These are phyloP conservation scores for Caenorhabditis afra DNA, from an alignment of 2,888 invertebrate genomes.

Conservation along the genomic window DNA sequence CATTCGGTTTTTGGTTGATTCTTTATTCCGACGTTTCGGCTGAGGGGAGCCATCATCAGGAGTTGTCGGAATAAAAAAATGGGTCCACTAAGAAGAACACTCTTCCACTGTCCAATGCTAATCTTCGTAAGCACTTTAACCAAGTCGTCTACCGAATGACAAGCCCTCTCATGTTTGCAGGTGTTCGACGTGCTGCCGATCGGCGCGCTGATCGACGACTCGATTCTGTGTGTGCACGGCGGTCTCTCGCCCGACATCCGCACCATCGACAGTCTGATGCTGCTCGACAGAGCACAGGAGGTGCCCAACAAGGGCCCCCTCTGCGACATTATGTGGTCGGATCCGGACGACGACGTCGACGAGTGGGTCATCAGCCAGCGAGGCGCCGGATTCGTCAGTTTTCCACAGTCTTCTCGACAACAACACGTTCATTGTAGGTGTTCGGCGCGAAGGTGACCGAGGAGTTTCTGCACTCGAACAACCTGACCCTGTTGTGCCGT, in stretches of 20 bases:
- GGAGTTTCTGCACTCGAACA: conserved; percentile 92
- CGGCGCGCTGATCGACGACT: conserved; percentile 98
- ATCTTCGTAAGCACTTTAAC: too few species aligned
- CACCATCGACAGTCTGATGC: conserved; percentile 86
- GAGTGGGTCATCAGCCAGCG: conserved; percentile 82
- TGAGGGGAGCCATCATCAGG: too few species aligned
- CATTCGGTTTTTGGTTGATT: too few species aligned
- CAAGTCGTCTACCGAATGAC: too few species aligned
- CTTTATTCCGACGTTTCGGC: too few species aligned
- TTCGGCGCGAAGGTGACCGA: conserved; percentile 94
- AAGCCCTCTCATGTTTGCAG: conserved; percentile 30
- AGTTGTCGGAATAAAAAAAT: too few species aligned
- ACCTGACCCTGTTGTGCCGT: conserved; percentile 93
- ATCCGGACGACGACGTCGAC: conserved; percentile 97
- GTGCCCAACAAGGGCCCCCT: conserved; percentile 86
- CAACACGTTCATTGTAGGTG: conserved; percentile 85
- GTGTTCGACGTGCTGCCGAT: conserved; percentile 91
- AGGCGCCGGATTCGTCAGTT: conserved; percentile 78
- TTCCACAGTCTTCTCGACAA: too few species aligned
- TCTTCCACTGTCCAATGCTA: too few species aligned
- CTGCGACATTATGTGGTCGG: conserved; percentile 99
- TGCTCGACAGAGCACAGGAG: conserved; percentile 69
- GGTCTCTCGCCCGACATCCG: conserved; percentile 97
- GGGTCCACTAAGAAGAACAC: too few species aligned
- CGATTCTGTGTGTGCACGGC: conserved; percentile 96